Evolutionary conservation across 2,113 vertebrate species (phyloP).

Genomic region (Upupa epops): DNA sequence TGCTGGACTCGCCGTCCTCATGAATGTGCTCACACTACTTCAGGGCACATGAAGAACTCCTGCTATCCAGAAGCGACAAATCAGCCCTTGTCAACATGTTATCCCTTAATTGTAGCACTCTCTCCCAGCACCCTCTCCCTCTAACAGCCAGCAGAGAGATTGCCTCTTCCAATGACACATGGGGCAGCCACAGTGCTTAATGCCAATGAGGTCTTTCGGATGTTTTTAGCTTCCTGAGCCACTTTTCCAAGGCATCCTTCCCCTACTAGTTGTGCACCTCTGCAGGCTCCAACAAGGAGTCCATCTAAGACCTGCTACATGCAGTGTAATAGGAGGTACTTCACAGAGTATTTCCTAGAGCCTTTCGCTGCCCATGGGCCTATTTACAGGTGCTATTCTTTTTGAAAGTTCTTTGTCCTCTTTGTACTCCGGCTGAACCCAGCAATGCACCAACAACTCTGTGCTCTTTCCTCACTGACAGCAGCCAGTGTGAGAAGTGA

Average conservation of each 20-base stretch:
- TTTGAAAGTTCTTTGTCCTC: not conserved
- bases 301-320: not conserved
- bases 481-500: not conserved
- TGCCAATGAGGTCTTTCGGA: not conserved
- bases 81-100: not conserved
- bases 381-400: not conserved
- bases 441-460: not conserved
- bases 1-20: not conserved
- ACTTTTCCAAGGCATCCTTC: not conserved
- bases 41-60: not conserved
- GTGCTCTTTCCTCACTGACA: not conserved
- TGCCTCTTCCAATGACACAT: not conserved
- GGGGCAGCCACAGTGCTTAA: not conserved
- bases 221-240: not conserved
- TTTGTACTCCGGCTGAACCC: rapidly evolving
- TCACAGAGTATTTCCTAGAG: not conserved
- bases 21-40: not conserved
- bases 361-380: not conserved
- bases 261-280: not conserved
- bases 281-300: rapidly evolving
- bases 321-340: not conserved
- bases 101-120: not conserved
- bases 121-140: not conserved
- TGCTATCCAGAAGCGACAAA: not conserved
- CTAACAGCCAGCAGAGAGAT: not conserved